A percentile compares a stretch with the other conserved stretches of the same genome.
Conservation (phyloP, 2,113 vertebrate species). For the Melanotaenia duboulayi region DNA sequence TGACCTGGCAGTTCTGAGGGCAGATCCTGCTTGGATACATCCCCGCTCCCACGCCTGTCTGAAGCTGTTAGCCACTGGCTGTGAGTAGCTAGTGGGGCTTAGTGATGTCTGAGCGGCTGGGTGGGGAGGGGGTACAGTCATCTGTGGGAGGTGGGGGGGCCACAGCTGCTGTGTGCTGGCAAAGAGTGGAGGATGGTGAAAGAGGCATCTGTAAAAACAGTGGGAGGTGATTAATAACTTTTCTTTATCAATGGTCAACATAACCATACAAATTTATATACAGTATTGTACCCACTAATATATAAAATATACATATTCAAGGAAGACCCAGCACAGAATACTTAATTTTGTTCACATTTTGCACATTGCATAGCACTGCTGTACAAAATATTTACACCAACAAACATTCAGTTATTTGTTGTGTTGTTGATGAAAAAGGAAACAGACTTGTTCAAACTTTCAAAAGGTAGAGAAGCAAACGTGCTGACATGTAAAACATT, state of each 20-base stretch:
- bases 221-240: slow-evolving; percentile 56
- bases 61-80: slow-evolving; percentile 93
- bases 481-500: neutral
- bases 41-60: slow-evolving; percentile 95
- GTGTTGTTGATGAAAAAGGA: neutral
- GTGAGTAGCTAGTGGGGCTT: slow-evolving; percentile 87
- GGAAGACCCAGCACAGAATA: no score
- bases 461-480: neutral
- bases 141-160: slow-evolving; percentile 55
- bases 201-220: slow-evolving; percentile 25
- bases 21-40: slow-evolving; percentile 90
- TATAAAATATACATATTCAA: no score
- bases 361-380: no score
- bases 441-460: no score
- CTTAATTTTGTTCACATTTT: no score
- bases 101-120: slow-evolving; percentile 83
- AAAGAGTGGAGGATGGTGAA: slow-evolving; percentile 29
- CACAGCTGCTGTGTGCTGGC: slow-evolving; percentile 51
- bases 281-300: no score
- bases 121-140: slow-evolving; percentile 62
- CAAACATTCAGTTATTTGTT: neutral
- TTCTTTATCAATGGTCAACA: slow-evolving; percentile 17
- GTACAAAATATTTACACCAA: neutral
- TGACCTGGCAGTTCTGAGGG: slow-evolving; percentile 96
- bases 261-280: no score